Percentiles rank a stretch among this genome's conserved stretches.
phyloP scores from a whole-genome alignment of 2,797 vertebrate species.

The Sebastolobus alascanus region DNA sequence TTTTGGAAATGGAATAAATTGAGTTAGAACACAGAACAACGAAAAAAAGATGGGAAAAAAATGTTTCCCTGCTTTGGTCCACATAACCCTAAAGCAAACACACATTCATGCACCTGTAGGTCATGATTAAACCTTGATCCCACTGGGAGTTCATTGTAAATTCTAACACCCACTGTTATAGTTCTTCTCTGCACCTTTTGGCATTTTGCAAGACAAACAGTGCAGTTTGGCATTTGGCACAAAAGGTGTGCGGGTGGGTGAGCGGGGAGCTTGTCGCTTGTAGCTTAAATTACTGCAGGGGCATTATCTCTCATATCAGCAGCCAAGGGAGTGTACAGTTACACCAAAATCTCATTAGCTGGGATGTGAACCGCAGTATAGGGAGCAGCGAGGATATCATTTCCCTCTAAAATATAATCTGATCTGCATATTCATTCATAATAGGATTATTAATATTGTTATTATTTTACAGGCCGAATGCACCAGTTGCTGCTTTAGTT shows the following conservation, averaged over 20 bases:
- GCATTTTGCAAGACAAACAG: constrained; percentile 66
- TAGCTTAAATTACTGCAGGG: constrained; percentile 51
- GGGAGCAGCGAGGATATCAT: constrained; percentile 10
- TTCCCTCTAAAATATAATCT: constrained; percentile 38
- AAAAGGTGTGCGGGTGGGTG: constrained; percentile 45
- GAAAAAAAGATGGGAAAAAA: no score
- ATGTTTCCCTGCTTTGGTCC: not conserved
- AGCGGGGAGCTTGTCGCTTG: constrained; percentile 40
- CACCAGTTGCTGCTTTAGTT: not conserved
- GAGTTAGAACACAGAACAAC: no score
- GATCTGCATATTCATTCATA: constrained; percentile 23
- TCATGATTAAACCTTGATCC: constrained; percentile 22
- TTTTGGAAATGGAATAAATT: no score
- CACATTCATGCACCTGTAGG: constrained; percentile 10
- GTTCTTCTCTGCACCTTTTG: constrained; percentile 53
- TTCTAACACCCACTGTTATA: constrained; percentile 31
- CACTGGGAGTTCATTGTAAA: constrained; percentile 36
- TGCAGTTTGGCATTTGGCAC: constrained; percentile 60
- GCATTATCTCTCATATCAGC: constrained; percentile 59
- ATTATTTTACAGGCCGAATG: not conserved
- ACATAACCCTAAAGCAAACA: not conserved
- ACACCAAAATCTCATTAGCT: constrained; percentile 49
- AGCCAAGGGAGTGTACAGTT: constrained; percentile 43
- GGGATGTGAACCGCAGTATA: constrained; percentile 8
- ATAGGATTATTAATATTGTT: constrained; percentile 15